Base-by-base conservation (phyloP, 1,140 invertebrate species). In the Panagrolaimus sp. region DNA sequence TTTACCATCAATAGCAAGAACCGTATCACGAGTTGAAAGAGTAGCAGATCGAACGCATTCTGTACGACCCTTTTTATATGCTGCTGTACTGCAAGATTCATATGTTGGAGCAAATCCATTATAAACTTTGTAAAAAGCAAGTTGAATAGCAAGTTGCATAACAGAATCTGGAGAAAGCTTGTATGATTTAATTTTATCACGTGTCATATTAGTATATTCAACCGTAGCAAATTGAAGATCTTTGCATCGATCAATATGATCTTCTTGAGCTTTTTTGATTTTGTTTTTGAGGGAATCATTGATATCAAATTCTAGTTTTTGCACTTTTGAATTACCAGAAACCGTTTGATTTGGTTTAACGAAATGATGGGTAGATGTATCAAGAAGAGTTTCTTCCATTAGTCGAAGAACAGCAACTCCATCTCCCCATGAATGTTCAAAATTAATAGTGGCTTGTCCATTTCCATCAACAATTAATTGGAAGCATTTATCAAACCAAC, bases 401-500 rank as follows among this genome's bases (percentile, higher is more conserved):
- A 91, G 92, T 71, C 94, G 86, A 47, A 98, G 85, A 1, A 98
- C 89, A 44, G 94, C 94, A 14, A 98, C 94, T 65, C 96, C 96
- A 87, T 98, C 96, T 23, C 96, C 96, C 95, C 95, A 98, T 0
- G 93, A 90, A 87, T 98, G 96, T 84, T 98, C 95, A 85, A 98
- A 97, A 84, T 96, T 97, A 0, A 98, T 84, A 43, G 89, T 91
- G 31, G 91, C 88, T 47, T 88, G 88, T 8, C 92, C 93, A 86
- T 92, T 90, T 71, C 88, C 88, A 31, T 89, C 89, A 38, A 96
- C 84, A 62, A 97, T 91, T 14, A 98, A 77, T 63, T 90, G 91
- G 81, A 98, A 91, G 43, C 91, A 93, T 85, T 98, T 98, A 83
- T 98, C 96, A 86, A 95, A 98, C 96, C 96, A 98, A 75, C 91